Percentiles rank a stretch among this genome's conserved stretches.
Conservation (phyloP, 2,113 vertebrate genomes). For the Paratilapia polleni region DNA sequence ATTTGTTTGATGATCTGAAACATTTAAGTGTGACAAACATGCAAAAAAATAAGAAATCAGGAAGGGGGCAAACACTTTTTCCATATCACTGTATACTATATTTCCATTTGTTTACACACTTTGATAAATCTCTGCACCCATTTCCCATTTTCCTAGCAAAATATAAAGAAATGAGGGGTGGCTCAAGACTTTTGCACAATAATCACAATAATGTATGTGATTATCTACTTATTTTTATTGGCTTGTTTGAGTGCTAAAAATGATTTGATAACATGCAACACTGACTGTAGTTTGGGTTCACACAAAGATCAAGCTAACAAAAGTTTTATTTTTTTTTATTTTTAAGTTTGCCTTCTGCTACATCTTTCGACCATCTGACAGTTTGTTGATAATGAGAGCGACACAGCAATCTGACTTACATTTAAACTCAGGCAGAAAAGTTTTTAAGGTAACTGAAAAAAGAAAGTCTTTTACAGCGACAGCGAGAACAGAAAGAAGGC, state of each 20-base stretch:
- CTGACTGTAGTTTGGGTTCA: background rate
- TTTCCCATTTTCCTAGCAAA: too few relatives aligned
- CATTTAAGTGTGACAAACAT: too few relatives aligned
- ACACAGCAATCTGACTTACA: background rate
- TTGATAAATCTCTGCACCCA: too few relatives aligned
- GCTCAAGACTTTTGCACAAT: too few relatives aligned
- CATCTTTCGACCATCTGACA: slow-evolving; percentile 11
- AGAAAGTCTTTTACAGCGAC: background rate
- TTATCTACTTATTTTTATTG: background rate
- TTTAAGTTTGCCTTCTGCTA: background rate
- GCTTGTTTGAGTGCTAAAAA: background rate
- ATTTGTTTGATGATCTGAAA: too few relatives aligned
- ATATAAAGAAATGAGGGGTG: too few relatives aligned
- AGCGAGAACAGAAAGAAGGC: background rate
- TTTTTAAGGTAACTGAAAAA: background rate
- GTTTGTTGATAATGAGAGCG: background rate
- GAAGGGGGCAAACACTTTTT: too few relatives aligned
- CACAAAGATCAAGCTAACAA: background rate
- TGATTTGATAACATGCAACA: background rate
- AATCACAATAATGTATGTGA: background rate
- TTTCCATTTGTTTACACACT: too few relatives aligned
- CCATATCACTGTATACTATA: too few relatives aligned
- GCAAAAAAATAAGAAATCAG: too few relatives aligned
- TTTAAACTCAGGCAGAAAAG: background rate
- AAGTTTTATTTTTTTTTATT: slow-evolving; percentile 20